A percentile compares a stretch with the other conserved stretches of the same genome.
These are phyloP conservation scores for Lasioglossum pauxillum DNA, from an alignment of 2,888 invertebrate species.

Conservation along the genomic window DNA sequence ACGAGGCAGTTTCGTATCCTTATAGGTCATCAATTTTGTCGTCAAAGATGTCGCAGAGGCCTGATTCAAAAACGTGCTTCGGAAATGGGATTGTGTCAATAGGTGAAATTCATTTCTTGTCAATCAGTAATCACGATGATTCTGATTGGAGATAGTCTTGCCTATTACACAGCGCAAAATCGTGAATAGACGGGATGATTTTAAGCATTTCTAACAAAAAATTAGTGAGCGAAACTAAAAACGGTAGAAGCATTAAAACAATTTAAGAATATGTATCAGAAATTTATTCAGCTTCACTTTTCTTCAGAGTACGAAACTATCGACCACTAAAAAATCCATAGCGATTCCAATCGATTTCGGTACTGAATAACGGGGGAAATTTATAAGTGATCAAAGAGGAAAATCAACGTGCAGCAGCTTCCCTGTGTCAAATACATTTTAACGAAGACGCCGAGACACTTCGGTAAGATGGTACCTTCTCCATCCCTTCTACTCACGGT, in stretches of 20 bases:
- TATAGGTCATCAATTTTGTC: neutral
- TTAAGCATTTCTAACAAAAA: neutral
- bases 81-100: slow-evolving; percentile 5
- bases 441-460: slow-evolving; percentile 11
- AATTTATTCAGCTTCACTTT: too few relatives aligned
- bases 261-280: too few relatives aligned
- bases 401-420: neutral
- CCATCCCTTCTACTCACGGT: slow-evolving; percentile 44
- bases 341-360: neutral
- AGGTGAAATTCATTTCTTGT: neutral
- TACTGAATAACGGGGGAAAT: neutral
- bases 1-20: neutral
- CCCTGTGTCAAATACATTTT: neutral
- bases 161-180: neutral
- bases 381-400: neutral
- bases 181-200: neutral
- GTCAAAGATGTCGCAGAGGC: neutral
- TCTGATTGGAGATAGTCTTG: neutral
- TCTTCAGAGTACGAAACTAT: neutral
- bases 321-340: neutral
- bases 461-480: slow-evolving; percentile 11
- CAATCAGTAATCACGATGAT: neutral
- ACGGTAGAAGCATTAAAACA: too few relatives aligned
- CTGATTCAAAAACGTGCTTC: neutral
- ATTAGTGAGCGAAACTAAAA: too few relatives aligned